Conservation (phyloP, 2,888 invertebrate genomes). For the Agrotis ipsilon region DNA sequence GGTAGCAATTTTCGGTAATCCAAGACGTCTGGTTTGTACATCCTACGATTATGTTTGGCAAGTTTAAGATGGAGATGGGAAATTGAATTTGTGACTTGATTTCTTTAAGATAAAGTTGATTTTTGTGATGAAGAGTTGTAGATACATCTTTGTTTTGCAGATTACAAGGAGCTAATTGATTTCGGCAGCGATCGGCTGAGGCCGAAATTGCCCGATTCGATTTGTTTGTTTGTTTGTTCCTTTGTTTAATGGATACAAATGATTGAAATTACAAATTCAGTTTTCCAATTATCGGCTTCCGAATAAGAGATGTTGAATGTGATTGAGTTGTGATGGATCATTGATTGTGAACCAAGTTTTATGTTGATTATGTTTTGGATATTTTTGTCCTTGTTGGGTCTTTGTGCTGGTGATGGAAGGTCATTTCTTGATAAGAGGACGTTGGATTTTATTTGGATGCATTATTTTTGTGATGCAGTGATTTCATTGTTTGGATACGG, state of each 20-base stretch:
- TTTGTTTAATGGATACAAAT: constrained; percentile 71
- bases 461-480: not conserved
- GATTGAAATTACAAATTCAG: constrained; percentile 66
- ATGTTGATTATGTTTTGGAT: constrained; percentile 36
- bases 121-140: constrained; percentile 36
- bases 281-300: constrained; percentile 72
- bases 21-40: constrained; percentile 76
- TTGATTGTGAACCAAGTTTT: constrained; percentile 52
- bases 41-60: constrained; percentile 79
- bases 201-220: constrained; percentile 80
- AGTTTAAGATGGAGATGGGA: constrained; percentile 43
- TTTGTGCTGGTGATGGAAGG: constrained; percentile 8
- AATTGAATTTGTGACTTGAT: not conserved
- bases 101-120: constrained; percentile 39
- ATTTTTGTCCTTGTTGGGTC: constrained; percentile 9
- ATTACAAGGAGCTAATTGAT: constrained; percentile 87
- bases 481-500: not conserved
- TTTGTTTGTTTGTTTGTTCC: constrained; percentile 75
- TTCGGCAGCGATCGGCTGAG: constrained; percentile 85
- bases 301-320: constrained; percentile 57
- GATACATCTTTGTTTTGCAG: constrained; percentile 65
- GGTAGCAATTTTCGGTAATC: constrained; percentile 87
- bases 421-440: not conserved
- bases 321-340: constrained; percentile 55
- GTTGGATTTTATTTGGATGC: not conserved